Conservation (phyloP, 2,113 vertebrate genomes). For the Anolis sagrei region DNA sequence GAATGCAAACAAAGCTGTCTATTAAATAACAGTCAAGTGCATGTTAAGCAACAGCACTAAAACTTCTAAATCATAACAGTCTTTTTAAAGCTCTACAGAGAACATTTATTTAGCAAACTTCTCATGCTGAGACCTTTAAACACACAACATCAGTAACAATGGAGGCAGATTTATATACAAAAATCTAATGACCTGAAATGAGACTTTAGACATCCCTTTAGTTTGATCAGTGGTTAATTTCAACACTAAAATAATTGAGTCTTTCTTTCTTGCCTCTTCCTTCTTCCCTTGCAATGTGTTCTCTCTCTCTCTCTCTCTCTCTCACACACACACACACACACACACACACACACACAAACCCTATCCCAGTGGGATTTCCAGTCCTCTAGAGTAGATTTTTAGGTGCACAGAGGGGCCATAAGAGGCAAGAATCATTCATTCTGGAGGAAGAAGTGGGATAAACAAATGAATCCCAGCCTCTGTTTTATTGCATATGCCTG, state of each 20-base stretch:
- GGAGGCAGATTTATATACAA: conserved; percentile 35
- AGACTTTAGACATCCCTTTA: not conserved
- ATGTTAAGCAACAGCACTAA: not conserved
- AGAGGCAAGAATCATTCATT: no score
- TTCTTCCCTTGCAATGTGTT: no score
- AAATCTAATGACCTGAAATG: conserved; percentile 41
- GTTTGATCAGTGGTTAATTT: not conserved
- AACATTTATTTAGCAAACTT: not conserved
- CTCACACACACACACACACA: no score
- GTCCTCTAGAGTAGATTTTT: no score
- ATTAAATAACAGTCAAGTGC: not conserved
- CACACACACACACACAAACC: no score
- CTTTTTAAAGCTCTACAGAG: conserved; percentile 23
- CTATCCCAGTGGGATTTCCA: no score
- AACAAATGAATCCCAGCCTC: no score
- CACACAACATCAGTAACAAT: conserved; percentile 1
- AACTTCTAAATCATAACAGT: conserved; percentile 12
- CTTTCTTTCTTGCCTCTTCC: no score
- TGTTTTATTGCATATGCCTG: not conserved
- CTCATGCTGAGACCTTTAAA: not conserved
- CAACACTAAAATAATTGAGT: no score
- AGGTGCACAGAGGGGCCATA: no score
- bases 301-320: no score
- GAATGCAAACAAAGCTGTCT: conserved; percentile 48
- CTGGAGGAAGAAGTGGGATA: no score